Evolutionary conservation across 2,113 vertebrate genomes (phyloP), one percentile per base, ranked within the genome.

Genomic region (Neodon shergylaensis): DNA sequence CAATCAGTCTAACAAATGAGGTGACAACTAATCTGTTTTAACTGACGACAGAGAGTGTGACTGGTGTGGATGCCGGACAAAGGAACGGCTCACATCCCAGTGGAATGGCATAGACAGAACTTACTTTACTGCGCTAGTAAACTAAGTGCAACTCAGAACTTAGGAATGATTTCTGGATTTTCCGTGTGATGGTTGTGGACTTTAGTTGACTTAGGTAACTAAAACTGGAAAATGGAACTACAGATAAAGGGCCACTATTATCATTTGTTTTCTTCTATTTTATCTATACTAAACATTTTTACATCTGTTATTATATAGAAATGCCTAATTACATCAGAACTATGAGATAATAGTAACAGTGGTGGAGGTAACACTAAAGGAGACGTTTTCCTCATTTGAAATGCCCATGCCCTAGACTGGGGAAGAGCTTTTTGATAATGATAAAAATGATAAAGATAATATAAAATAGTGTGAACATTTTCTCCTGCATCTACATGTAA

Each of bases 231-330:
- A 79, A 47, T 90, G 10, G 28, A 33, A 54, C 47, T 81, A 17
- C 24, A 79, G 63, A 79, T 44, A 42, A 81, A 26, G 47, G 49
- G 24, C 5, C 3, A 63, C 36, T 54, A 21, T 81, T 68, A n/a
- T 21, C 47, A 65, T 76, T 47, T 87, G 81, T 95, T 72, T 89
- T 74, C 76, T n/a, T 21, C 47, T 52, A 21, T 85, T 95, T 73
- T 93, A 14, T 78, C 79, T 90, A 10, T 74, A 49, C 36, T 94
- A 91, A 88, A 68, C 79, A n/a, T 36, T 49, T 86, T 70, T 54
- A 42, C n/a, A 70, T 92, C 49, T 54, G 58, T 74, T 93, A 88
- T 44, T 91, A 17, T 84, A 58, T 70, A 88, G 66, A 91, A 92
- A 88, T 70, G 47, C 61, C 72, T 52, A n/a, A 42, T 91, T 92